Evolutionary conservation across 1,140 invertebrate species (phyloP), one percentile per base, ranked within the genome.

Genomic region (Ips nitidus): DNA sequence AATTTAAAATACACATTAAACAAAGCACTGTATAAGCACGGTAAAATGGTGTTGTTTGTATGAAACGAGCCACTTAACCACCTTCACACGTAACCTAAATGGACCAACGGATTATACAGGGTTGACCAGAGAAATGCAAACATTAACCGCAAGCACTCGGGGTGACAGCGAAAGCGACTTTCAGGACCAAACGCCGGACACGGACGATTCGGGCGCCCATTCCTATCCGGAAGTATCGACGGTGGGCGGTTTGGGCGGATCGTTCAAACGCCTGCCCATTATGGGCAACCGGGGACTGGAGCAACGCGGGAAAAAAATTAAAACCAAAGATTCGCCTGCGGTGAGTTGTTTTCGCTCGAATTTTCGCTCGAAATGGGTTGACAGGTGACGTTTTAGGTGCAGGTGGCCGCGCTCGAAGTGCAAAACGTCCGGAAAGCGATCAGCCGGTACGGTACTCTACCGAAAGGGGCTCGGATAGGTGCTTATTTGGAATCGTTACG

Each of bases 351-450:
- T 65, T 60, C 41, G 60, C n/a, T n/a, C n/a, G n/a, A n/a, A 37
- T 4, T 36, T 36, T 55, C 38, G 53, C 2, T 36, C n/a, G 8
- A 39, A 56, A 22, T 50, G 45, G 22, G 3, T 50, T 22, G 45
- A 0, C 22, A 50, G 1, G 45, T n/a, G n/a, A 2, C 2, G 41
- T 66, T 81, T 80, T 56, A 87, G 72, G 88, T 92, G 36, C 87
- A 89, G 79, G 92, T 96, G 62, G 94, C 93, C 71, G 93, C 95
- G 8, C 83, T 98, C 69, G 96, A 98, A 83, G 95, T 97, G 71
- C 94, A 97, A 82, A 98, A 98, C 85, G 95, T 98, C 62, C 94
- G 96, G 77, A 89, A 94, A 73, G 95, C 95, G 3, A 97, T 98
- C 64, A 97, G 95, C 82, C 87, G 94, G n/a, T 98, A 98, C 80